Conservation (phyloP, 2,113 vertebrate genomes). For the Cyprinus carpio region DNA sequence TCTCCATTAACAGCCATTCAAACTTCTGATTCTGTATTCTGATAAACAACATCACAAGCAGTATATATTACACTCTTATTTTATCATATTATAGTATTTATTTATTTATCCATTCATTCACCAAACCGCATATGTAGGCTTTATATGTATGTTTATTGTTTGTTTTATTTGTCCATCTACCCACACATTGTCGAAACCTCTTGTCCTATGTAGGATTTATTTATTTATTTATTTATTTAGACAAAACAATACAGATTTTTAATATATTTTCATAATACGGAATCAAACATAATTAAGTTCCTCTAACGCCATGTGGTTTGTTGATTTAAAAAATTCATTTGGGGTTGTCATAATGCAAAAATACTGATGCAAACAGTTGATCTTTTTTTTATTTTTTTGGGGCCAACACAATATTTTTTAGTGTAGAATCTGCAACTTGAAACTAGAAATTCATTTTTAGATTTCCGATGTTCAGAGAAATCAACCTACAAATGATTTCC, state of each 20-base stretch:
- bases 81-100: background rate
- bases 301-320: background rate
- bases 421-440: background rate
- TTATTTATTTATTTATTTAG: no score
- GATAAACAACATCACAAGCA: background rate
- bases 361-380: no score
- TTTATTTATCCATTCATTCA: no score
- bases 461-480: background rate
- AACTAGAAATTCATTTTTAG: background rate
- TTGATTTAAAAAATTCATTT: background rate
- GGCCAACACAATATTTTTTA: no score
- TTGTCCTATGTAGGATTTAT: no score
- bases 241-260: no score
- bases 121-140: no score
- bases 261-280: no score
- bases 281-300: background rate
- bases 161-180: no score
- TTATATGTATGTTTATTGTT: no score
- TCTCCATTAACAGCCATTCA: background rate
- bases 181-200: no score
- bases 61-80: background rate
- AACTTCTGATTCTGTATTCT: background rate
- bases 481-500: background rate
- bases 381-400: no score
- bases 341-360: background rate